Base-by-base conservation (phyloP, 2,888 invertebrate species). In the Apamea sordens region DNA sequence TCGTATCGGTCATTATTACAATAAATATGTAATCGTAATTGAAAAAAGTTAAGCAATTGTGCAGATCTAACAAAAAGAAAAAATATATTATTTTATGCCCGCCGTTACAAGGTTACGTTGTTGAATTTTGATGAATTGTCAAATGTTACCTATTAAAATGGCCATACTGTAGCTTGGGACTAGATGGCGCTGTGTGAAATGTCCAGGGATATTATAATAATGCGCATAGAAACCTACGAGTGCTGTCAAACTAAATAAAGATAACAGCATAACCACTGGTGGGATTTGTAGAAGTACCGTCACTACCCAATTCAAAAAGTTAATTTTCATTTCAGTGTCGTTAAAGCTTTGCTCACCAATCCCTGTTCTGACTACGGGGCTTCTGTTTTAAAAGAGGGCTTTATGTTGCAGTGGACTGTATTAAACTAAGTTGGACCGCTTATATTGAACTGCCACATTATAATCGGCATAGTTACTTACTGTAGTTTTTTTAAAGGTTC, bases 271-370 rank as follows among this genome's bases (percentile, higher is more conserved):
- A 61, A 47, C n/a, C 4, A 21, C 15, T 72, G 21, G 21, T 10
- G 18, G 47, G 36, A 36, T 71, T 71, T 79, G 18, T 47, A 18
- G 18, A 6, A 79, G 36, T 36, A 24, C 47, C 28, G 28, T 32
- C 47, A 61, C 18, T 63, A 63, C 6, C 61, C 3, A n/a, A 28
- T 77, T 67, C 10, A 72, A 50, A 76, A 65, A 73, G 50, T 32
- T 21, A 21, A 79, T 80, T 73, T 67, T 67, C 21, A 79, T 80
- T 79, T 65, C 56, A 32, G 24, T 65, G 41, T 72, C 72, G 18
- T 80, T 80, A 47, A 63, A 72, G 64, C 24, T 79, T 79, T 36
- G n/a, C 18, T 28, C 56, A 36, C 24, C 18, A 56, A 56, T 53
- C 44, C 44, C 7, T 24, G 24, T 36, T 36, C 53, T 24, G 28